Evolutionary conservation across 2,797 vertebrate genomes (phyloP), one percentile per base, ranked within the genome.

Genomic region (Hippopotamyrus pictus): DNA sequence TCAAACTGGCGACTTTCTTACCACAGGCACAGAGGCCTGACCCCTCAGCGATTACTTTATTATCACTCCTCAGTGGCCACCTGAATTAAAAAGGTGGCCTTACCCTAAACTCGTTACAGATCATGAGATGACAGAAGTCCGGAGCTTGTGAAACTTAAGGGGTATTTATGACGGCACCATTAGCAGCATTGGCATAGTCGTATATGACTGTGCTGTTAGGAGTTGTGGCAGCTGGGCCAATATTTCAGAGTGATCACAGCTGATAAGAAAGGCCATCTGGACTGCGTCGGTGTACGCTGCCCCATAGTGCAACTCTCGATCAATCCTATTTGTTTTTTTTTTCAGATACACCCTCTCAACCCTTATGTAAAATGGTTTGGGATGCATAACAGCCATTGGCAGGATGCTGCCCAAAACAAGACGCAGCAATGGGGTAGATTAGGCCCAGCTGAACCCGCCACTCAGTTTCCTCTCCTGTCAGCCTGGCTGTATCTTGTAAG

Each of bases 201-300:
- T 73, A 90, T 88, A 88, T 88, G n/a, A 88, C 85, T 33, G 37
- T 89, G 76, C 62, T 54, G 54, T 91, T 76, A 90, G 44, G 82
- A 62, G 53, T 65, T 84, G 88, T 88, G 90, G 91, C 93, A 94
- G 93, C 92, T 94, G 93, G 91, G 84, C 90, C 91, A 94, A 94
- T 89, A 94, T 88, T 89, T 79, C 84, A 88, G 91, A 89, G 90
- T 91, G 89, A 92, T 93, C 93, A 92, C 82, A 65, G 89, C 90
- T 93, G 90, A 92, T 91, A 92, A 88, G 88, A 90, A 82, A 88
- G 57, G 91, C 92, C 93, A 94, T 92, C 93, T 95, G 94, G 91
- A 93, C 51, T 5, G 51, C 53, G 53, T n/a, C 33, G 3, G 48
- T 86, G 50, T 29, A 29, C 14, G 12, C n/a, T 44, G 82, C 14